Conservation (phyloP, 2,888 invertebrate genomes). For the Clostera curtula region DNA sequence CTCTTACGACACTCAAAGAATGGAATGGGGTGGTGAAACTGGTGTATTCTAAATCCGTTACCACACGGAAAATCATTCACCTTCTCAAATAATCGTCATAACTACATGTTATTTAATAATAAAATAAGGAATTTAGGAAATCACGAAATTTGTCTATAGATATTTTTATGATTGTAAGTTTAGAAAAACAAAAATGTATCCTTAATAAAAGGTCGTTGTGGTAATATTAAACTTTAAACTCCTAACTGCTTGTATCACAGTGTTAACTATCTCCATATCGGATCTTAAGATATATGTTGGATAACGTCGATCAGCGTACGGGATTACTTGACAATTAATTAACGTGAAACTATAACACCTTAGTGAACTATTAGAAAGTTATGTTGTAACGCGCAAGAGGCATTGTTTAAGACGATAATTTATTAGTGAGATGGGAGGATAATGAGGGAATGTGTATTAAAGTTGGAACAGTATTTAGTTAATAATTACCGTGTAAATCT, state of each 20-base stretch:
- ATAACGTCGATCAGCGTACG: slow-evolving; percentile 52
- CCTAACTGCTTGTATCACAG: slow-evolving; percentile 43
- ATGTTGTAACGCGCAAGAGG: slow-evolving; percentile 14
- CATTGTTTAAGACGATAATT: slow-evolving; percentile 19
- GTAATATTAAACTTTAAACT: slow-evolving; percentile 34
- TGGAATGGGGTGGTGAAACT: too few species aligned
- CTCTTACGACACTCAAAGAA: too few species aligned
- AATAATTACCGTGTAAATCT: too few species aligned
- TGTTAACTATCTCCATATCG: slow-evolving; percentile 50
- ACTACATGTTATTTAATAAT: background rate
- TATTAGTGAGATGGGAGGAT: slow-evolving; percentile 10
- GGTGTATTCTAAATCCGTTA: too few species aligned
- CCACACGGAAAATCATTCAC: too few species aligned
- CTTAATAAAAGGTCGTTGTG: too few species aligned
- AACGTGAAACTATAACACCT: slow-evolving; percentile 47
- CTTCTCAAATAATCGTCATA: slow-evolving; percentile 1
- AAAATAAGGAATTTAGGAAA: background rate
- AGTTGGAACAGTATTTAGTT: too few species aligned
- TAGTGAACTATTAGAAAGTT: slow-evolving; percentile 42
- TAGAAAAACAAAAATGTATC: too few species aligned
- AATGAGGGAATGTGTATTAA: slow-evolving; percentile 11
- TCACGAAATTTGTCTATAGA: background rate
- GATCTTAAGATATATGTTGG: slow-evolving; percentile 48
- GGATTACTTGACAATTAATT: slow-evolving; percentile 58
- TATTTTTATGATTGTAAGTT: too few species aligned